Evolutionary conservation across 2,888 invertebrate genomes (phyloP), one percentile per base, ranked within the genome.

Genomic region (Parasteatoda lunata): DNA sequence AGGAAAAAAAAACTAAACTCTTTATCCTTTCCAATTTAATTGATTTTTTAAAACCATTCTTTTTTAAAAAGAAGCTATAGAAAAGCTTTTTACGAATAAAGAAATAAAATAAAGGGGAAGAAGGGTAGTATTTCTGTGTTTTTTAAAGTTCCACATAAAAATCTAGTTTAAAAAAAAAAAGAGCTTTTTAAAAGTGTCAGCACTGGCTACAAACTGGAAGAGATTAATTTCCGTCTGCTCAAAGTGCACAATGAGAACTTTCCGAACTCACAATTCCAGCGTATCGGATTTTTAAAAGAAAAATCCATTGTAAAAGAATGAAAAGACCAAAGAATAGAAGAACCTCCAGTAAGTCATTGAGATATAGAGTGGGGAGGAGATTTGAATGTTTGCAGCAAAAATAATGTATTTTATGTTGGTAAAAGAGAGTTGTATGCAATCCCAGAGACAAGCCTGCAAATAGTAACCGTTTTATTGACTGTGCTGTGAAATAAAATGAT

Each of bases 111-210:
- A 30, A 30, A 30, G 30, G 30, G 30, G 2, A 30, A 30, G 30
- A 30, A 30, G 30, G 30, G 30, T 30, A 30, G 30, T 2, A 30
- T 30, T 30, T 30, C 30, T 30, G 2, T 30, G 30, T 30, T 30
- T 30, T 30, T 30, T 30, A 30, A 30, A 30, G 30, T 30, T 30
- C 30, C 30, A 30, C 30, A 30, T 30, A 30, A 30, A 30, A 30
- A 30, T 30, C 30, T 30, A 45, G 75, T 8, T 45, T 13, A 51
- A 51, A 66, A 73, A 80, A 80, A 80, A 68, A 54, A 68, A n/a
- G 47, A 51, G 47, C 72, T 72, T 80, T 80, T 80, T 80, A 80
- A 80, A 80, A 80, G 80, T 80, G 80, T 80, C 80, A 80, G 72
- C 80, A 80, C 65, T 47, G 80, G 80, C 7, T 72, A 66, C 49